Conservation (phyloP, 2,113 vertebrate species). For the Progne subis region DNA sequence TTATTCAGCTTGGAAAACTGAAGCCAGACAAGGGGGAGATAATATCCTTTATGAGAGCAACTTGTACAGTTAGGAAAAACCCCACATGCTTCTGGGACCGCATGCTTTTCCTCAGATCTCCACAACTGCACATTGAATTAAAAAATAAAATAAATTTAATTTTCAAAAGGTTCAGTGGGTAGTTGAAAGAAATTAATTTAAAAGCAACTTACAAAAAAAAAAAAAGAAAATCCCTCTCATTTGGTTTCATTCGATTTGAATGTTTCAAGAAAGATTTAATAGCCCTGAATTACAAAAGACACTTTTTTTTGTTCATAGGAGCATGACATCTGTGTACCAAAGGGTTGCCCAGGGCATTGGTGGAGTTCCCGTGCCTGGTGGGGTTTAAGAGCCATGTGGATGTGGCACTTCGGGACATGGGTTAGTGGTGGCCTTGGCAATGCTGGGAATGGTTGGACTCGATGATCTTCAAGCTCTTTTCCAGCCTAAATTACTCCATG, state of each 20-base stretch:
- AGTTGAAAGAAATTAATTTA: not conserved
- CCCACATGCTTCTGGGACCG: not conserved
- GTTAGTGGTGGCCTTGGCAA: not conserved
- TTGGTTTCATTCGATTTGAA: not conserved
- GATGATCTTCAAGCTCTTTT: not conserved
- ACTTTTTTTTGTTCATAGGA: not conserved
- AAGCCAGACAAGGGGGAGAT: not conserved
- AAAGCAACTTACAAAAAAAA: not conserved
- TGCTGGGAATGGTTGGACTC: not conserved
- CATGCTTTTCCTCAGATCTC: not conserved
- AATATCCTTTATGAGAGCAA: not conserved
- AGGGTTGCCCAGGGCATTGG: not conserved
- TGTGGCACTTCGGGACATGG: not conserved
- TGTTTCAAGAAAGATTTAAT: not conserved
- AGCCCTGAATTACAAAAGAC: not conserved
- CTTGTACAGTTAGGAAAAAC: not conserved
- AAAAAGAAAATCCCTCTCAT: not conserved
- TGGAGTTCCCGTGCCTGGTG: not conserved
- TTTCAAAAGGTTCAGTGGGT: not conserved
- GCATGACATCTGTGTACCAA: not conserved
- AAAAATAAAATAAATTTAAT: not conserved
- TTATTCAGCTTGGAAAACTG: not conserved
- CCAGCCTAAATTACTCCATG: not conserved
- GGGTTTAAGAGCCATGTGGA: not conserved
- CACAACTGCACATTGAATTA: not conserved